phyloP scores from a whole-genome alignment of 2,113 vertebrate genomes.

The Spea multiplicata region DNA sequence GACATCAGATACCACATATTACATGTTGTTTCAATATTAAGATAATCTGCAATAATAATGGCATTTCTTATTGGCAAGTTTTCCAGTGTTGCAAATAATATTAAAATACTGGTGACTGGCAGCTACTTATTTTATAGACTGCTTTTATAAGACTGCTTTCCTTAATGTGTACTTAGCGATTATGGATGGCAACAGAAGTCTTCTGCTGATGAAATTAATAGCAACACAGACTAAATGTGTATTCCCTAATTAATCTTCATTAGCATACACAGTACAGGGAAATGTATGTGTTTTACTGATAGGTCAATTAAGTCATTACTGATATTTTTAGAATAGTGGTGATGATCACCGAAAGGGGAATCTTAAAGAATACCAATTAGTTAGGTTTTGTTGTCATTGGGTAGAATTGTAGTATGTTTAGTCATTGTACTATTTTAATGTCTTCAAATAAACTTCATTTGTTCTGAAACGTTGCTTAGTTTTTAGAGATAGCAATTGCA shows the following conservation, averaged over 20 bases:
- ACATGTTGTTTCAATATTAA: too few species aligned
- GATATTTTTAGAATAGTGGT: background rate
- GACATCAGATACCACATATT: too few species aligned
- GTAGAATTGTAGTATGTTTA: background rate
- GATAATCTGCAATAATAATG: too few species aligned
- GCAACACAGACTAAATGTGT: constrained; percentile 17
- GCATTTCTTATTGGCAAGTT: constrained; percentile 15
- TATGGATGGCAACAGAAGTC: constrained; percentile 6
- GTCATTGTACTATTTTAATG: background rate
- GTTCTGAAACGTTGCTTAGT: too few species aligned
- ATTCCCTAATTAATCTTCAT: constrained; percentile 41
- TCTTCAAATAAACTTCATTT: background rate
- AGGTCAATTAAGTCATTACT: constrained; percentile 7
- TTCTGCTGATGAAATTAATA: constrained; percentile 27
- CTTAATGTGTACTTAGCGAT: constrained; percentile 11
- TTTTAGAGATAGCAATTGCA: too few species aligned
- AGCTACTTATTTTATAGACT: constrained; percentile 5
- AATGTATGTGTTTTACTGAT: constrained; percentile 11
- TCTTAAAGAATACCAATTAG: background rate
- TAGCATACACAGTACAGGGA: background rate
- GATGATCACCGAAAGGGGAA: background rate
- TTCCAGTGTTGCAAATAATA: constrained; percentile 6
- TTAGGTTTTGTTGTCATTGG: background rate
- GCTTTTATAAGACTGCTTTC: constrained; percentile 9
- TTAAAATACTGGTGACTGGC: constrained; percentile 19